These are phyloP conservation scores for Coelinius sp. DNA, from an alignment of 2,888 invertebrate species.

Conservation along the genomic window DNA sequence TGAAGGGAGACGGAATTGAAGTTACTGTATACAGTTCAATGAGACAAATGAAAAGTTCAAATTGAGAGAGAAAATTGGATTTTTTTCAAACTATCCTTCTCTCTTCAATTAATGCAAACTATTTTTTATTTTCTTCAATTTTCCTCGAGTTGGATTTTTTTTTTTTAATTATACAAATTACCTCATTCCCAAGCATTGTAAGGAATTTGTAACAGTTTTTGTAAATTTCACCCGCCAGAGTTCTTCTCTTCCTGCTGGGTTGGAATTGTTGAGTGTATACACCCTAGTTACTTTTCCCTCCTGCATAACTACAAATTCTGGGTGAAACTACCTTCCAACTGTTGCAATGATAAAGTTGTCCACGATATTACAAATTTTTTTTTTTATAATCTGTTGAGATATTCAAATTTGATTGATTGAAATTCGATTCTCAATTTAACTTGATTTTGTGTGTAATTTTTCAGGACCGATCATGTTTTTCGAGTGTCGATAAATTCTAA, in stretches of 20 bases:
- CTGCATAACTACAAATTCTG: slow-evolving; percentile 36
- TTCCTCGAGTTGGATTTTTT: neutral
- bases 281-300: slow-evolving; percentile 41
- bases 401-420: slow-evolving; percentile 15
- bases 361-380: slow-evolving; percentile 38
- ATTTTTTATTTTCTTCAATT: neutral
- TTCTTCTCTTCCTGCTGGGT: neutral
- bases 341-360: slow-evolving; percentile 48
- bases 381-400: slow-evolving; percentile 1
- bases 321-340: slow-evolving; percentile 40
- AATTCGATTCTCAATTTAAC: neutral
- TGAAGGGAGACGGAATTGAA: neutral
- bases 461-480: neutral
- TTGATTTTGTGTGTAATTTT: neutral
- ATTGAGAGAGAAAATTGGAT: neutral
- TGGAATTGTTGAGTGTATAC: neutral
- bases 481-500: neutral
- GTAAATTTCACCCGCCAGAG: neutral
- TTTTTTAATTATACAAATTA: neutral
- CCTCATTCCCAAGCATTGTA: neutral
- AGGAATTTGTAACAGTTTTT: neutral
- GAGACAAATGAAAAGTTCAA: slow-evolving; percentile 10
- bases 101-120: slow-evolving; percentile 43
- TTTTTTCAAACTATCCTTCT: slow-evolving; percentile 29
- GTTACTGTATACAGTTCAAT: slow-evolving; percentile 14